Base-by-base conservation (phyloP, 2,888 invertebrate species). In the Sesamia inferens region DNA sequence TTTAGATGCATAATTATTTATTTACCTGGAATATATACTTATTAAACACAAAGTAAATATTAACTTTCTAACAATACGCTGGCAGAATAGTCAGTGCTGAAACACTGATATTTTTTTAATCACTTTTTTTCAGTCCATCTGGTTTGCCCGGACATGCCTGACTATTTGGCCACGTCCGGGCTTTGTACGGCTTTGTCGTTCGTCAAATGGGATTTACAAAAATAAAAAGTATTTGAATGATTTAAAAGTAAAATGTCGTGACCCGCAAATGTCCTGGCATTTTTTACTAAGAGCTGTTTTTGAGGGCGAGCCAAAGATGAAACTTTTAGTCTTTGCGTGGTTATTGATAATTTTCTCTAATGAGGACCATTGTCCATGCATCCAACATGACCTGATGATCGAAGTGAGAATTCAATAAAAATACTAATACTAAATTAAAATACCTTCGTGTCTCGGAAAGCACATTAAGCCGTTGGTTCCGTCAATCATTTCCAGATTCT, bases 1-100 rank as follows among this genome's bases (percentile, higher is more conserved):
- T 48, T 47, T 13, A 48, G 39, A 24, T 42, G 54, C 24, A 61
- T 66, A 11, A 16, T 44, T 44, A 57, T 51, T 75, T 64, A 76
- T 76, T 57, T 16, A 54, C 57, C 39, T 54, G 19, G 39, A 47
- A 55, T 63, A 19, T 55, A 51, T 42, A 16, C 31, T 31, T 31
- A 31, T 31, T 31, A 31, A 31, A 55, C 48, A 24, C 11, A 16
- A 10, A 16, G 8, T n/a, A 59, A 51, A 51, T 24, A n/a, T 11
- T 19, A 24, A 31, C 42, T 4, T 54, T 31, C 31, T 31, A 19
- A 58, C 6, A 22, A 22, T 11, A 44, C 10, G 4, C 3, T 31
- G 14, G 68, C 2, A 11, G n/a, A 13, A 5, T 51, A 31, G 19
- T 16, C 14, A 62, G 3, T 7, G 10, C 5, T 11, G 31, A 31